These are phyloP conservation scores for Zhengitettix transpicula DNA, from an alignment of 2,888 invertebrate genomes.

Conservation along the genomic window DNA sequence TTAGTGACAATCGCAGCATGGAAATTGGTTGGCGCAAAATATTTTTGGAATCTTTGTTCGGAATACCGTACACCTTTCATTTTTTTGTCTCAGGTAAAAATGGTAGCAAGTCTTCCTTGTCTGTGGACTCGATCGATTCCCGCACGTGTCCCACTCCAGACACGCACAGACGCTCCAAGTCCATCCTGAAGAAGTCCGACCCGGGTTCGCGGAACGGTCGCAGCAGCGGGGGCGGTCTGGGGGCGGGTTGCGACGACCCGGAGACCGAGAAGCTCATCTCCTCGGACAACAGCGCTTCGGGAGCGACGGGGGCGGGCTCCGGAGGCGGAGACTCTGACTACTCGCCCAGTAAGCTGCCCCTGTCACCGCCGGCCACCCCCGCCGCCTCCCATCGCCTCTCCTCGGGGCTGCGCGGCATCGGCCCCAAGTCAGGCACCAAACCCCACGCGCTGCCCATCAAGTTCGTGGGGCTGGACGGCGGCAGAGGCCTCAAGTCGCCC, in stretches of 20 bases:
- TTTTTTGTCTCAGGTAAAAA: slow-evolving; percentile 25
- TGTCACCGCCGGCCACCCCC: slow-evolving; percentile 5
- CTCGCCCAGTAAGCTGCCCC: slow-evolving; percentile 18
- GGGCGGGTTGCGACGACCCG: slow-evolving; percentile 36
- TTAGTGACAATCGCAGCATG: no score
- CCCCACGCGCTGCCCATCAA: slow-evolving; percentile 23
- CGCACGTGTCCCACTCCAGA: slow-evolving; percentile 43
- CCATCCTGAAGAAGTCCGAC: slow-evolving; percentile 61
- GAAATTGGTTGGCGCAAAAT: no score
- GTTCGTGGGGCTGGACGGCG: slow-evolving; percentile 21
- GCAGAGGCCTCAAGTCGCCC: slow-evolving; percentile 20
- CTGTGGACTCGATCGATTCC: slow-evolving; percentile 51
- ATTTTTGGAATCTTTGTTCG: no score
- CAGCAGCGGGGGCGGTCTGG: slow-evolving; percentile 14
- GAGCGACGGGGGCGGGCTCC: slow-evolving; percentile 26
- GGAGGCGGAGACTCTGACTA: slow-evolving; percentile 25
- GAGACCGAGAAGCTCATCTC: slow-evolving; percentile 60
- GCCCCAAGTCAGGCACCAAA: slow-evolving; percentile 16
- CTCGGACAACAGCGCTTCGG: slow-evolving; percentile 23
- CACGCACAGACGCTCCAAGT: slow-evolving; percentile 50
- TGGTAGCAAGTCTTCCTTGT: slow-evolving; percentile 47
- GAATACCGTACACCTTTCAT: no score
- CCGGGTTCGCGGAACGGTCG: slow-evolving; percentile 29
- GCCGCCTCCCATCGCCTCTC: slow-evolving; percentile 4
- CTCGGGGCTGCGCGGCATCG: slow-evolving; percentile 7